Base-by-base conservation (phyloP, 1,140 invertebrate species). In the Delia radicum region DNA sequence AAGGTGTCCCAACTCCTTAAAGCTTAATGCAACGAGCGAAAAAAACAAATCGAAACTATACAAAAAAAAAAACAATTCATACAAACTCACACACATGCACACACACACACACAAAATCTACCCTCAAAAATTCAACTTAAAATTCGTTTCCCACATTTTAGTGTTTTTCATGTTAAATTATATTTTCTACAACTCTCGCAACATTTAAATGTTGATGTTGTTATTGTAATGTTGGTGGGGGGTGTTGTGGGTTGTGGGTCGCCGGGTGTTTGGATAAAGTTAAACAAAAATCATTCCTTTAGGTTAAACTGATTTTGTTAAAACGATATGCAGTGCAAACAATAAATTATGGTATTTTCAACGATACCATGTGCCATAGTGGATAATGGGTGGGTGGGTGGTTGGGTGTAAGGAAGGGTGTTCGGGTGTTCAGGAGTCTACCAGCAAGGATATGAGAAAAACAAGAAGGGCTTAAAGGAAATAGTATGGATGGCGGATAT, bases 251-350 rank as follows among this genome's bases (percentile, higher is more conserved):
- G 62, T 28, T 28, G 26, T 28, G 13, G 27, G 10, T 28, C 31
- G 63, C 27, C 63, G 63, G 27, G 21, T 55, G 6, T 55, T 55
- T 55, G 1, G 37, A 42, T 13, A 42, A 42, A 42, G 10, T 33
- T 5, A 33, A 33, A 33, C 31, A 33, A 33, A 21, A 31, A 55
- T 69, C 65, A 33, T 69, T 21, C 29, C 29, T 69, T 69, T 69
- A 24, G 65, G 65, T 69, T 69, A 69, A 69, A 69, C 12, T 13
- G 65, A 69, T 69, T 69, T 69, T 33, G 65, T 69, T 69, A 69
- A 69, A 69, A 69, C 65, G 65, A 69, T 69, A 69, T 69, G 65
- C 65, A 69, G 13, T 33, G 37, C 4, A 18, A 69, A 18, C 65
- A 33, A 69, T 69, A 69, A 69, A 37, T 69, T 69, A 37, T 69